Evolutionary conservation across 2,888 invertebrate species (phyloP), one percentile per base, ranked within the genome.

Genomic region (Philopedon plagiatum): DNA sequence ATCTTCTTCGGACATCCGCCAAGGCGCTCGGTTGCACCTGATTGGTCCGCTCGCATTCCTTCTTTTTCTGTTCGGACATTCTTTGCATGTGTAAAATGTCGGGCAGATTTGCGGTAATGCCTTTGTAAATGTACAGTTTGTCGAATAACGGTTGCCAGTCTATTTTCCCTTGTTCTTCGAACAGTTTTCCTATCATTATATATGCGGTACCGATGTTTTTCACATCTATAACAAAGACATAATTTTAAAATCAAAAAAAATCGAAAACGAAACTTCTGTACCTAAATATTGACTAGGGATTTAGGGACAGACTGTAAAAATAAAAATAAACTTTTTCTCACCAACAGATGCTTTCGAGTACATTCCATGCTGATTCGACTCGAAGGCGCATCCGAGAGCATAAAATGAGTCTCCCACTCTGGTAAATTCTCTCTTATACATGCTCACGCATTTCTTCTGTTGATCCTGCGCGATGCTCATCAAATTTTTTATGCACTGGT

Each of bases 121-220:
- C 98, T 85, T 96, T 95, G 87, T 98, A 98, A 78, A 98, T 92
- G 83, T 96, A 96, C 76, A 99, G 89, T 78, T 94, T 93, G 85
- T 99, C 98, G 49, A 93, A 91, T 26, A 98, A 88, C 0, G 96
- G 95, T 79, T 96, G 95, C 93, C 95, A 96, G 85, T 97, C 97
- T 66, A 90, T 89, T 83, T 93, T 94, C 0, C 95, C 93, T 84
- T 97, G 97, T 67, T 97, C 95, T 76, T 96, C 96, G 85, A 93
- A 96, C 84, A 97, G 87, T 81, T 92, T 91, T 0, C 96, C 98
- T 76, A 98, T 95, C 69, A 93, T 92, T 80, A 95, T 94, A 84
- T 96, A 98, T 1, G 95, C 92, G 46, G 94, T 94, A 8, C 97
- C 97, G 0, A 97, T 94, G 83, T 92, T 90, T 80, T 94, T 94